Conservation (phyloP, 2,797 vertebrate species). For the Arrhamphus sclerolepis region DNA sequence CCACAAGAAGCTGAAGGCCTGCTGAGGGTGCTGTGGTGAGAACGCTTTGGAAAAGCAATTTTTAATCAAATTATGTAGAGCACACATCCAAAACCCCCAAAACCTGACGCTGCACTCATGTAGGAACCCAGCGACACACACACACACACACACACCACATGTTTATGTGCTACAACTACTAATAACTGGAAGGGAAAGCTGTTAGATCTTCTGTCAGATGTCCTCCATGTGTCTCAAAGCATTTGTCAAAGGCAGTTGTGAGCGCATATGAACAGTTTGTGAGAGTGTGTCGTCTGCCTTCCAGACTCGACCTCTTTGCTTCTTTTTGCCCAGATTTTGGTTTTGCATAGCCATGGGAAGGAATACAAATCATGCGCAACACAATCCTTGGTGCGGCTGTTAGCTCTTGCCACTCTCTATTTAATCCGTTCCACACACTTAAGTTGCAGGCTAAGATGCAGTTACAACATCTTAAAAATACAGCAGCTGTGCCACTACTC, state of each 20-base stretch:
- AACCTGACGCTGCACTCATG: neutral
- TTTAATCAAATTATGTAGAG: neutral
- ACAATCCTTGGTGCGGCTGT: conserved; percentile 24
- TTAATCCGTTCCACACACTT: conserved; percentile 41
- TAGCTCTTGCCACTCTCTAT: conserved; percentile 21
- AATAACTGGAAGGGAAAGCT: conserved; percentile 7
- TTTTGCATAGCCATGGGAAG: conserved; percentile 36
- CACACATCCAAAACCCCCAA: neutral
- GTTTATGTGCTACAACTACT: neutral
- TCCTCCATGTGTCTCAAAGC: conserved; percentile 44
- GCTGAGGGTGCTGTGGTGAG: neutral
- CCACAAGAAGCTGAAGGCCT: neutral
- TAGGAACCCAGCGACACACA: neutral
- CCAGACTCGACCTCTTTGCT: conserved; percentile 30
- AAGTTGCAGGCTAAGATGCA: conserved; percentile 13
- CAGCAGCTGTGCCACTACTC: conserved; percentile 6
- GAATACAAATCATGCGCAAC: conserved; percentile 56
- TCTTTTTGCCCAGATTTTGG: conserved; percentile 36
- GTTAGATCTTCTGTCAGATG: conserved; percentile 52
- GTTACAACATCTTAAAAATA: too few relatives aligned
- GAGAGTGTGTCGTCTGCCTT: conserved; percentile 12
- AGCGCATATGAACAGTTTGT: conserved; percentile 3
- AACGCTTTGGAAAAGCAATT: neutral
- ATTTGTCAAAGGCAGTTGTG: conserved; percentile 43
- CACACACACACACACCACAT: neutral